phyloP scores from a whole-genome alignment of 2,888 invertebrate species.

The Anthophora plumipes region DNA sequence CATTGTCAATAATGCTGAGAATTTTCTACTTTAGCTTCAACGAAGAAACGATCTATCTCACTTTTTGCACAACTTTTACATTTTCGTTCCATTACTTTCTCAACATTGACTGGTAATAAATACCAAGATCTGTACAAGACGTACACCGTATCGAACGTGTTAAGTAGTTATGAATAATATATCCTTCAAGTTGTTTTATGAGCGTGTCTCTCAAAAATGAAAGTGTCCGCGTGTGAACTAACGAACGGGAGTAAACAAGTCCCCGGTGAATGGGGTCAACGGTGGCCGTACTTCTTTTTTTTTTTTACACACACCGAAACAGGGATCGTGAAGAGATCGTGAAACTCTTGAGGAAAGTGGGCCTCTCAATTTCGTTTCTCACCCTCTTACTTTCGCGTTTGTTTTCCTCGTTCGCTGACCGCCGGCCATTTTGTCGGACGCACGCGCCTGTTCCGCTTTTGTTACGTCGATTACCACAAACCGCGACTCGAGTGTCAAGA shows the following conservation, averaged over 20 bases:
- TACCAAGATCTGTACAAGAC: too few relatives aligned
- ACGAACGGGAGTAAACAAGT: slow-evolving; percentile 47
- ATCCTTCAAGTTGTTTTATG: slow-evolving; percentile 41
- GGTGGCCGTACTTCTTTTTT: slow-evolving; percentile 35
- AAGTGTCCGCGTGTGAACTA: slow-evolving; percentile 61
- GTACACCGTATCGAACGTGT: too few relatives aligned
- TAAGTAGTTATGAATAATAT: slow-evolving; percentile 16
- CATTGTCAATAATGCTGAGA: too few relatives aligned
- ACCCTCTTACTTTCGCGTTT: background rate
- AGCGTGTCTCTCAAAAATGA: slow-evolving; percentile 67
- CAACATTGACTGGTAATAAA: too few relatives aligned
- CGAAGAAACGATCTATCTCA: too few relatives aligned
- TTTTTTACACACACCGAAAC: slow-evolving; percentile 23
- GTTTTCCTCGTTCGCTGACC: slow-evolving; percentile 7
- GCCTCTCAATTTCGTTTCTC: slow-evolving; percentile 43
- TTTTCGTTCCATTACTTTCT: too few relatives aligned
- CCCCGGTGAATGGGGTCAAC: slow-evolving; percentile 65
- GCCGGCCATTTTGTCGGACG: slow-evolving; percentile 22
- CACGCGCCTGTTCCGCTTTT: slow-evolving; percentile 10
- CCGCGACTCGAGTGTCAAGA: slow-evolving; percentile 46
- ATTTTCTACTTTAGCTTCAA: too few relatives aligned
- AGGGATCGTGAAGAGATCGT: slow-evolving; percentile 53
- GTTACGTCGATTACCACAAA: slow-evolving; percentile 19
- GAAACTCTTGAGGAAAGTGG: slow-evolving; percentile 63
- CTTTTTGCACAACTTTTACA: too few relatives aligned